Evolutionary conservation across 1,140 invertebrate genomes (phyloP).

Genomic region (Capitella teleta): DNA sequence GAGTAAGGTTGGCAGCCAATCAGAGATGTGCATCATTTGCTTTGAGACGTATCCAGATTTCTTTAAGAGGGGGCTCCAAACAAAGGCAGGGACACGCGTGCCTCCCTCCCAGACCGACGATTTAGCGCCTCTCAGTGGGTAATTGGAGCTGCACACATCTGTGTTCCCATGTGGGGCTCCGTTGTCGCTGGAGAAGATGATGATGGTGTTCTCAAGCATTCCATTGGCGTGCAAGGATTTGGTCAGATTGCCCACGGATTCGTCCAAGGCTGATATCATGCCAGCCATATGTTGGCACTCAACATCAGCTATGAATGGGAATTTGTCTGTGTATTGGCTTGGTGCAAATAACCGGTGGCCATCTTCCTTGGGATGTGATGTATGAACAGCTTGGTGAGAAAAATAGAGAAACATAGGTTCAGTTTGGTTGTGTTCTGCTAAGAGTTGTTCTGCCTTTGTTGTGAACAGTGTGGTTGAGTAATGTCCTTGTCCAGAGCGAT

Average conservation of each 20-base stretch:
- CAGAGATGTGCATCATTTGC: slow-evolving; percentile 68
- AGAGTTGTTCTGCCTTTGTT: slow-evolving; percentile 57
- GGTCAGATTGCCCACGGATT: slow-evolving; percentile 42
- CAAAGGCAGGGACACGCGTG: slow-evolving; percentile 60
- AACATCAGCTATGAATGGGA: too few species aligned
- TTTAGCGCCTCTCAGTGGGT: slow-evolving; percentile 49
- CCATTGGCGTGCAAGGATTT: slow-evolving; percentile 35
- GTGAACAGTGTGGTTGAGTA: slow-evolving; percentile 78
- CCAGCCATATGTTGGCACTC: too few species aligned
- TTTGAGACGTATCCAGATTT: slow-evolving; percentile 47
- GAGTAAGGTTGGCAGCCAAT: slow-evolving; percentile 79
- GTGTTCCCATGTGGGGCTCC: slow-evolving; percentile 56
- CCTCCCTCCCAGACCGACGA: slow-evolving; percentile 81
- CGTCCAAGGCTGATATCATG: slow-evolving; percentile 46
- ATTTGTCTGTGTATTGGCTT: too few species aligned
- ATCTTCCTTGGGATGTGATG: slow-evolving; percentile 52
- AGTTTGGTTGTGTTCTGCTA: slow-evolving; percentile 52
- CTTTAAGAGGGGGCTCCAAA: slow-evolving; percentile 64
- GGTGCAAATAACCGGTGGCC: slow-evolving; percentile 12
- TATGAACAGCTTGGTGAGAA: slow-evolving; percentile 74
- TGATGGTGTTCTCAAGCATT: slow-evolving; percentile 44
- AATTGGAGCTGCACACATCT: slow-evolving; percentile 71
- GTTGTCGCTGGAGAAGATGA: slow-evolving; percentile 41
- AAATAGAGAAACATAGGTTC: slow-evolving; percentile 72
- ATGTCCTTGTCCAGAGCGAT: slow-evolving; percentile 52